These are phyloP conservation scores for Ptilorrhoa leucosticta DNA, from an alignment of 2,113 vertebrate genomes.

Conservation along the genomic window DNA sequence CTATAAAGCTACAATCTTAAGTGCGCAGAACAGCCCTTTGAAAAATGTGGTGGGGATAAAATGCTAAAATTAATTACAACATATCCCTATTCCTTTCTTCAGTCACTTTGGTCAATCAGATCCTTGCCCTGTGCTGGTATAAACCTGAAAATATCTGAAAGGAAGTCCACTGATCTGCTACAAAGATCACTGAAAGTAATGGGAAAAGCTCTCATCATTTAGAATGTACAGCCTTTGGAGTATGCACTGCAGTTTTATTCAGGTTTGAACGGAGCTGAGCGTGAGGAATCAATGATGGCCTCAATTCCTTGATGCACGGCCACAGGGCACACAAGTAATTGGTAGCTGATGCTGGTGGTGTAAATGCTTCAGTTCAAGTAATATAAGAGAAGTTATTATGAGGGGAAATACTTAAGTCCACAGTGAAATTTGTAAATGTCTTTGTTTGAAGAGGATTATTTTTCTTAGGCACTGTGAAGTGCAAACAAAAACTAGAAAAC, in stretches of 20 bases:
- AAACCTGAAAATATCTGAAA: background rate
- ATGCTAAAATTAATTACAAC: background rate
- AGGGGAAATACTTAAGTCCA: background rate
- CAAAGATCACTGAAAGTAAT: background rate
- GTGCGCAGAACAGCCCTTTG: background rate
- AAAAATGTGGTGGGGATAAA: background rate
- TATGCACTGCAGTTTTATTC: background rate
- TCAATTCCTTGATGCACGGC: background rate
- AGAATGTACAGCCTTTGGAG: background rate
- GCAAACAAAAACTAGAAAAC: background rate
- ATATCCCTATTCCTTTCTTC: background rate
- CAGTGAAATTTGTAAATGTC: background rate
- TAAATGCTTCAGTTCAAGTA: background rate
- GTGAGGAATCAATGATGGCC: background rate
- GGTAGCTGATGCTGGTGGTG: background rate
- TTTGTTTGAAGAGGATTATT: background rate
- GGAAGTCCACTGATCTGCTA: background rate
- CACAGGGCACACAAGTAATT: background rate
- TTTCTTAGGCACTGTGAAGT: background rate
- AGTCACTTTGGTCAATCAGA: background rate
- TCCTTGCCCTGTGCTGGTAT: background rate
- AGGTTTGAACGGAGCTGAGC: background rate
- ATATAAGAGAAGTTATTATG: background rate
- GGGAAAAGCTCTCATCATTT: background rate
- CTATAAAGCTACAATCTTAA: background rate